These are phyloP conservation scores for Piaya cayana DNA, from an alignment of 2,113 vertebrate genomes.

Conservation along the genomic window DNA sequence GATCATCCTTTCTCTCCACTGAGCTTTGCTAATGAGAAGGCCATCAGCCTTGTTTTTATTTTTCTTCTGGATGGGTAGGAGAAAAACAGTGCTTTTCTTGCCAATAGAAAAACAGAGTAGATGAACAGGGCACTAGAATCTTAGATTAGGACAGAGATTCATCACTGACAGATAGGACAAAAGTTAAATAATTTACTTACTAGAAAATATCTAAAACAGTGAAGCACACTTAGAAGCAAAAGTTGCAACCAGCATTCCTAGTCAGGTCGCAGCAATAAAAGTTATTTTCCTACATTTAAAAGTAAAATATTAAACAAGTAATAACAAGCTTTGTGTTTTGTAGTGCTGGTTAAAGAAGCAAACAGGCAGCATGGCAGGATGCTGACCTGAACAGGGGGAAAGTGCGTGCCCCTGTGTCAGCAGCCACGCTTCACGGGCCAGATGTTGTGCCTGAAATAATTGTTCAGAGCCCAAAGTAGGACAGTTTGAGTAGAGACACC, in stretches of 20 bases:
- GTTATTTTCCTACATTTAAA: not conserved
- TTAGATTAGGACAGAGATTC: not conserved
- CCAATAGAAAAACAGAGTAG: not conserved
- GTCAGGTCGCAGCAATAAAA: not conserved
- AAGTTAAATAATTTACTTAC: not conserved
- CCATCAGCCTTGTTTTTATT: not conserved
- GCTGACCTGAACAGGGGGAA: not conserved
- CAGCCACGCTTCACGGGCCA: not conserved
- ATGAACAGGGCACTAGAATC: not conserved
- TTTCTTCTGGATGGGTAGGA: not conserved
- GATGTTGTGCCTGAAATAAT: conserved; percentile 3
- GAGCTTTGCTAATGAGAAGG: not conserved
- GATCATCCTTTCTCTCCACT: not conserved
- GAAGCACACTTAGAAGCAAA: not conserved
- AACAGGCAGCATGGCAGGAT: not conserved
- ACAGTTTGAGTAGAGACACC: not conserved
- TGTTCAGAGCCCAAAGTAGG: not conserved
- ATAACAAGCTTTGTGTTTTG: not conserved
- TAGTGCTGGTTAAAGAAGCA: not conserved
- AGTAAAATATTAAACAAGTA: not conserved
- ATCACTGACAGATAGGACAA: not conserved
- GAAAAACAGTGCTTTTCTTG: not conserved
- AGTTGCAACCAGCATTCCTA: not conserved
- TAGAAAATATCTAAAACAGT: not conserved
- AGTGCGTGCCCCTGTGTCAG: not conserved